Percentiles rank a stretch among this genome's conserved stretches.
Evolutionary conservation across 2,797 vertebrate genomes (phyloP).

Genomic region (Mallotus villosus): DNA sequence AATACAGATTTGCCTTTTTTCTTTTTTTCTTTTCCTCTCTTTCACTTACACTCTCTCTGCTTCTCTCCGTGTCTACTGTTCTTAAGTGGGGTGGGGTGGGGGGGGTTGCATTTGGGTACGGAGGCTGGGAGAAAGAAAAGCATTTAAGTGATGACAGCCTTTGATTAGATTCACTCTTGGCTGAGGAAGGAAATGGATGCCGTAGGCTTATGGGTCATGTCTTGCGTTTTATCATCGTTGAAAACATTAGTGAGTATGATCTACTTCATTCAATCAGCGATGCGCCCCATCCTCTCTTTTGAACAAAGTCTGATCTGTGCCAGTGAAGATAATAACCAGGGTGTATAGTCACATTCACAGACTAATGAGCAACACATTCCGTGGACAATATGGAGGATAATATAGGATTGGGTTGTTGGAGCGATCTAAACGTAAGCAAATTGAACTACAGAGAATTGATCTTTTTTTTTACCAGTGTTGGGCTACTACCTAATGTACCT

Average conservation of each 20-base stretch:
- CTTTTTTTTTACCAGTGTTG: no score
- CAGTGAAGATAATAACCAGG: not conserved
- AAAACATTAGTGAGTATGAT: slow-evolving; percentile 68
- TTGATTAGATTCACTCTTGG: slow-evolving; percentile 60
- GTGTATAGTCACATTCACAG: not conserved
- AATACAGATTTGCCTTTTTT: not conserved
- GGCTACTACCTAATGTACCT: no score
- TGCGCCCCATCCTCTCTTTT: not conserved
- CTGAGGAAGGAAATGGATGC: slow-evolving; percentile 55
- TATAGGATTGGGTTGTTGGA: not conserved
- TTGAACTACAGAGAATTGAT: no score
- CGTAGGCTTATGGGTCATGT: slow-evolving; percentile 35
- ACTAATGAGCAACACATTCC: not conserved
- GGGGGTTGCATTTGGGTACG: slow-evolving; percentile 65
- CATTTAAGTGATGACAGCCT: slow-evolving; percentile 71
- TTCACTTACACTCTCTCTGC: not conserved
- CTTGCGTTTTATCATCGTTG: slow-evolving; percentile 25
- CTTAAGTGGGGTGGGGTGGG: slow-evolving; percentile 32
- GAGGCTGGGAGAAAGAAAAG: slow-evolving; percentile 53
- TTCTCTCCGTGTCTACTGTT: not conserved
- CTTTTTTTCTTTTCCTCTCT: slow-evolving; percentile 57
- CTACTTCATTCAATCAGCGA: not conserved
- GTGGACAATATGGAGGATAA: not conserved
- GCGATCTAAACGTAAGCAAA: no score
- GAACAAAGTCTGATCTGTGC: not conserved